Evolutionary conservation across 2,888 invertebrate genomes (phyloP).

Genomic region (Drosophila sordidapex): DNA sequence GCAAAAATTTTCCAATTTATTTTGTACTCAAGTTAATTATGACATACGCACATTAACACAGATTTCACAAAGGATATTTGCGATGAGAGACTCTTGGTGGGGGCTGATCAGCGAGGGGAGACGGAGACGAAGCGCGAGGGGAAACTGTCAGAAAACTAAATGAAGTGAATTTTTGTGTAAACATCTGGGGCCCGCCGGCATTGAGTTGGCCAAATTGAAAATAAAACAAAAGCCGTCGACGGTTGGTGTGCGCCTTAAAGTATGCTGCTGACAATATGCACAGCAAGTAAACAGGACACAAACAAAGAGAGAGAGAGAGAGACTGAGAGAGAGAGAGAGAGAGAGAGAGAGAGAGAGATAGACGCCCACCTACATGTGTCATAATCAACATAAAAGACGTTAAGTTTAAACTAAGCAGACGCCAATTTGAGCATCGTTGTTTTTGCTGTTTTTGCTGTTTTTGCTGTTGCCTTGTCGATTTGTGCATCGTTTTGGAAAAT

Average conservation of each 20-base stretch:
- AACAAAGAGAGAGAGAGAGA: neutral
- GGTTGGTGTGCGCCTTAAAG: conserved; percentile 26
- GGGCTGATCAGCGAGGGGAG: neutral
- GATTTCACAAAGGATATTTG: conserved; percentile 47
- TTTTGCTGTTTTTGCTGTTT: conserved; percentile 7
- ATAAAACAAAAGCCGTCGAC: conserved; percentile 21
- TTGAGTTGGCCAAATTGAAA: conserved; percentile 47
- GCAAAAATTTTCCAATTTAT: conserved; percentile 50
- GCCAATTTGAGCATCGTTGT: conserved; percentile 39
- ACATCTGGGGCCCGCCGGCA: conserved; percentile 64
- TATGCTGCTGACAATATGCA: conserved; percentile 39
- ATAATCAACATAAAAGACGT: conserved; percentile 78
- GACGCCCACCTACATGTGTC: conserved; percentile 57
- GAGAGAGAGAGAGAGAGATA: neutral
- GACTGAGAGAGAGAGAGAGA: too few species aligned
- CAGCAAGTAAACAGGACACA: conserved; percentile 28
- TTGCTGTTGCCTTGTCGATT: conserved; percentile 46
- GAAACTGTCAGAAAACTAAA: conserved; percentile 62
- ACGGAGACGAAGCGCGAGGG: neutral
- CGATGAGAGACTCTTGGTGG: neutral
- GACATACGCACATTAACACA: conserved; percentile 53
- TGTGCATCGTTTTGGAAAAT: conserved; percentile 80
- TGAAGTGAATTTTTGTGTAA: conserved; percentile 74
- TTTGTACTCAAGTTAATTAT: conserved; percentile 62
- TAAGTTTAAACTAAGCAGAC: conserved; percentile 76